phyloP scores from a whole-genome alignment of 2,797 vertebrate species.

The Phaenicophaeus curvirostris region DNA sequence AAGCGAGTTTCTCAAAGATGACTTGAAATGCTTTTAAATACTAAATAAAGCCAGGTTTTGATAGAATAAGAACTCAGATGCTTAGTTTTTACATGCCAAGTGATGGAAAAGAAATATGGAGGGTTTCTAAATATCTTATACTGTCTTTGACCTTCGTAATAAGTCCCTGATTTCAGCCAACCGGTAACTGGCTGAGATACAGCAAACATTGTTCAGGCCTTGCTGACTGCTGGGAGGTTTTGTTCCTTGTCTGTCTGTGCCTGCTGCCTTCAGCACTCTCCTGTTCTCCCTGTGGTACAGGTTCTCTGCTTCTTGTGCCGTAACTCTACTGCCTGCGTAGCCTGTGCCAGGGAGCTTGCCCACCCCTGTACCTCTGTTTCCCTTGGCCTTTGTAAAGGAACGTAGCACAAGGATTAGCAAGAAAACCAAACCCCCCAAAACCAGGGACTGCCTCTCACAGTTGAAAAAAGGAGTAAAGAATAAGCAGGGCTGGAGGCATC shows the following conservation, averaged over 20 bases:
- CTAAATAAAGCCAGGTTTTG: neutral
- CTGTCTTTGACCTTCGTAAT: neutral
- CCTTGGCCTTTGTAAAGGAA: too few species aligned
- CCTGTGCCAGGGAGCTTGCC: too few species aligned
- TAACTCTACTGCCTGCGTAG: too few species aligned
- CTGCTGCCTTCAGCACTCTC: neutral
- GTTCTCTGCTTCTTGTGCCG: too few species aligned
- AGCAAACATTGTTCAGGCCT: neutral
- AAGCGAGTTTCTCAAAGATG: neutral
- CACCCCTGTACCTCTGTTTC: too few species aligned
- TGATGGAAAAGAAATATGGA: neutral
- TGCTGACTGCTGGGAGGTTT: neutral
- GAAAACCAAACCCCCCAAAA: too few species aligned
- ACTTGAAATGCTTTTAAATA: neutral
- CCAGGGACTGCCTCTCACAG: neutral
- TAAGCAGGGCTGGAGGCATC: too few species aligned
- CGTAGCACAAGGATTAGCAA: too few species aligned
- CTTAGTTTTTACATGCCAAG: neutral
- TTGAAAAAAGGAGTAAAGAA: neutral
- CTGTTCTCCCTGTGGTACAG: neutral
- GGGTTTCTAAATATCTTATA: neutral
- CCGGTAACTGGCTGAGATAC: neutral
- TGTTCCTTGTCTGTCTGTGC: too few species aligned
- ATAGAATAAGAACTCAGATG: neutral
- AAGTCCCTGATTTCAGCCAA: neutral